Conservation (phyloP, 2,888 invertebrate genomes). For the Sphaerophoria taeniata region DNA sequence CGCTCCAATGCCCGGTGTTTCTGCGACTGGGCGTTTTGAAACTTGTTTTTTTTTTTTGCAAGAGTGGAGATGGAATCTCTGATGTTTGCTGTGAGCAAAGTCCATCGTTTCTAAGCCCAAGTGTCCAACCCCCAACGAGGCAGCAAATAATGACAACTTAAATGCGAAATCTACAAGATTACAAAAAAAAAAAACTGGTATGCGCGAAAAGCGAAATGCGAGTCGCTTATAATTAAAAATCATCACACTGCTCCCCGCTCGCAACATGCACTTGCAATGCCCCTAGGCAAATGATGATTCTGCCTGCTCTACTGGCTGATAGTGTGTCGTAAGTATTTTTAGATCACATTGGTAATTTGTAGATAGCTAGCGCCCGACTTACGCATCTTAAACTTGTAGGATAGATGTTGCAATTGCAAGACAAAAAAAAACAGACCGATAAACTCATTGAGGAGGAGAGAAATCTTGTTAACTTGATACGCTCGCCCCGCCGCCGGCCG, state of each 20-base stretch:
- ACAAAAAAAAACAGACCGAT: conserved; percentile 13
- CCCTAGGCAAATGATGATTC: background rate
- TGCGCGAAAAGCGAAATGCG: conserved; percentile 38
- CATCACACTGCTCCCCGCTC: conserved; percentile 10
- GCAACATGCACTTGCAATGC: conserved; percentile 1
- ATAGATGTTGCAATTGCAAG: background rate
- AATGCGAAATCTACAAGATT: conserved; percentile 50
- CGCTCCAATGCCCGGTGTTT: background rate
- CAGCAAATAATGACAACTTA: conserved; percentile 60
- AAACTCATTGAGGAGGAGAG: conserved; percentile 28
- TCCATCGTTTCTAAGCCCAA: background rate
- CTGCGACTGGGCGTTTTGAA: conserved; percentile 57
- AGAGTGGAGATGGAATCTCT: conserved; percentile 34
- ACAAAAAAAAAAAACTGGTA: conserved; percentile 2
- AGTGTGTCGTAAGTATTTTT: conserved; percentile 33
- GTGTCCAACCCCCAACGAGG: conserved; percentile 20
- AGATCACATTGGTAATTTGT: conserved; percentile 52
- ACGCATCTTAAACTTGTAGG: conserved; percentile 50
- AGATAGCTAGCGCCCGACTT: conserved; percentile 56
- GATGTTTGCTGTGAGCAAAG: background rate
- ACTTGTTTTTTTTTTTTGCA: conserved; percentile 21
- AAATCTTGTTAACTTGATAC: conserved; percentile 31
- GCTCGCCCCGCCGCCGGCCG: no score
- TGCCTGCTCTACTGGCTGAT: conserved; percentile 34
- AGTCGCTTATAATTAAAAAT: conserved; percentile 68